These are phyloP conservation scores for Orientallactaga sibirica DNA, from an alignment of 2,797 vertebrate genomes.

Conservation along the genomic window DNA sequence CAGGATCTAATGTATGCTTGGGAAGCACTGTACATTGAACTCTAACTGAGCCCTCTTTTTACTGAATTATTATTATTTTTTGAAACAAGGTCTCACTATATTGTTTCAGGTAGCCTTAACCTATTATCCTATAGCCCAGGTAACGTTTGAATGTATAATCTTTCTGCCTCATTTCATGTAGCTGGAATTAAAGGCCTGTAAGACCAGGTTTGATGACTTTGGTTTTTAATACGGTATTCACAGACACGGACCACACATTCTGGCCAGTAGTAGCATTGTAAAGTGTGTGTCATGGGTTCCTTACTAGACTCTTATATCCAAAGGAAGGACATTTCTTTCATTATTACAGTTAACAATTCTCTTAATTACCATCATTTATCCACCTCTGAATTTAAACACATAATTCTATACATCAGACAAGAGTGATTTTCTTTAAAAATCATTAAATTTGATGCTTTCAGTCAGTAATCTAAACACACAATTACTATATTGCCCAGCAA, in stretches of 20 bases:
- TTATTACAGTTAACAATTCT: conserved; percentile 33
- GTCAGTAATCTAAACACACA: not conserved
- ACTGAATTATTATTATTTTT: not conserved
- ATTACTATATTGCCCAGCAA: not conserved
- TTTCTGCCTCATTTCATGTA: not conserved
- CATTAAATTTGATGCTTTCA: not conserved
- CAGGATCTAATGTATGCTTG: not conserved
- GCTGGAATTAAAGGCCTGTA: not conserved
- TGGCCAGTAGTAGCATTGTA: not conserved
- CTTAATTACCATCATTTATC: conserved; percentile 62
- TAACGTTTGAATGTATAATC: not conserved
- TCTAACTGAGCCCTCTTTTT: not conserved
- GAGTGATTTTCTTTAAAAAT: not conserved
- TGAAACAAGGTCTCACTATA: not conserved
- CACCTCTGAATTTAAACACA: not conserved
- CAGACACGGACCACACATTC: not conserved
- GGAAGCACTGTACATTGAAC: not conserved
- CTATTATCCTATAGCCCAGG: too few species aligned
- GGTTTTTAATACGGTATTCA: not conserved
- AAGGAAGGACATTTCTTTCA: not conserved
- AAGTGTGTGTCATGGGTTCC: not conserved
- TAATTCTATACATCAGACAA: conserved; percentile 40
- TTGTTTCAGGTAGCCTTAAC: not conserved
- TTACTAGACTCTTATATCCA: not conserved
- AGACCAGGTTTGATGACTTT: not conserved